These are phyloP conservation scores for Leptodactylus fallax DNA, from an alignment of 2,797 vertebrate species.

Conservation along the genomic window DNA sequence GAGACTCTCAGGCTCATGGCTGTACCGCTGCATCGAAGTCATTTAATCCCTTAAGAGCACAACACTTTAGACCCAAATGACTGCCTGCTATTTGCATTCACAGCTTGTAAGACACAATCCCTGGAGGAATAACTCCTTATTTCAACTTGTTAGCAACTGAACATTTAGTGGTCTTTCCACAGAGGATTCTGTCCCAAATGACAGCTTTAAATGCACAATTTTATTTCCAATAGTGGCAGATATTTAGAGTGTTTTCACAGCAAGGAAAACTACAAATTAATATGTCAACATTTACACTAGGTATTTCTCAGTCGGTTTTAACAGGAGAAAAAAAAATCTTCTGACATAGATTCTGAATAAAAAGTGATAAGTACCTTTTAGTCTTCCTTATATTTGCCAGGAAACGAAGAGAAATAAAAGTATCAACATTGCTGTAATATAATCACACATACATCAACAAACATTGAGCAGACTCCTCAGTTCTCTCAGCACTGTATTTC, in stretches of 20 bases:
- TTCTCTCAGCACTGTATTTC: neutral
- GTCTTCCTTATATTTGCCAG: neutral
- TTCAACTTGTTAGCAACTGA: slow-evolving; percentile 48
- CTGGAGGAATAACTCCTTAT: slow-evolving; percentile 47
- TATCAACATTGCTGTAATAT: neutral
- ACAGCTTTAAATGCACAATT: slow-evolving; percentile 26
- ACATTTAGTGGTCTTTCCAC: slow-evolving; percentile 37
- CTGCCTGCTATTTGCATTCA: slow-evolving; percentile 55
- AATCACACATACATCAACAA: neutral
- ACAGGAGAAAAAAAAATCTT: neutral
- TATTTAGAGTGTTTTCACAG: slow-evolving; percentile 24
- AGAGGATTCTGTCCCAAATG: slow-evolving; percentile 21
- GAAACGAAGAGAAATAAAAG: neutral
- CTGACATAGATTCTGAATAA: neutral
- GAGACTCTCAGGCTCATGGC: slow-evolving; percentile 42
- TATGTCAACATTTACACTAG: slow-evolving; percentile 5
- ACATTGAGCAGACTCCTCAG: neutral
- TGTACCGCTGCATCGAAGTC: slow-evolving; percentile 51
- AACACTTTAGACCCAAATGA: slow-evolving; percentile 30
- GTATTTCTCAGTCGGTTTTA: neutral
- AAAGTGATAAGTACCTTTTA: neutral
- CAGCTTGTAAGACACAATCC: slow-evolving; percentile 38
- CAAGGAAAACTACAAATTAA: neutral
- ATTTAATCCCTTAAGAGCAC: slow-evolving; percentile 14
- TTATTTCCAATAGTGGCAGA: neutral